Conservation (phyloP, 1,140 invertebrate species). For the Diorhabda carinulata region DNA sequence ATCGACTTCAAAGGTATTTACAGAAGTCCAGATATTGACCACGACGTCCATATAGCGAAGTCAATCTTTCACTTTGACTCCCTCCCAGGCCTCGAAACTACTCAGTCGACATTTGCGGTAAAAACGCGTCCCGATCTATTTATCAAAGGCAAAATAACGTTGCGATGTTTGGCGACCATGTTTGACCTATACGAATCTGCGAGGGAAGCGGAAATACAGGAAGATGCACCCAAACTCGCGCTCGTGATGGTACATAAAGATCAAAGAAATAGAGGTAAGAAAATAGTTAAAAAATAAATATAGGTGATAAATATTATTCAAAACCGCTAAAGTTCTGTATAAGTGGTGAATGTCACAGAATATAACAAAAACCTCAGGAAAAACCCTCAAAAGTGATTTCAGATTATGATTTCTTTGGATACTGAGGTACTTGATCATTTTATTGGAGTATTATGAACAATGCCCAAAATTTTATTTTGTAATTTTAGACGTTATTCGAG, state of each 20-base stretch:
- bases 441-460: too few relatives aligned
- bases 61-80: slow-evolving; percentile 37
- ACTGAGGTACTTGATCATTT: too few relatives aligned
- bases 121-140: slow-evolving; percentile 47
- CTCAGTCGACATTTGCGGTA: slow-evolving; percentile 43
- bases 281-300: neutral
- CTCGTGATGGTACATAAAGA: slow-evolving; percentile 49
- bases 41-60: slow-evolving; percentile 30
- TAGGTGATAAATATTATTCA: too few relatives aligned
- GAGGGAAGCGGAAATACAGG: slow-evolving; percentile 46
- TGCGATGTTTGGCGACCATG: slow-evolving; percentile 50
- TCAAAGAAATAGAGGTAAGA: slow-evolving; percentile 35
- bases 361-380: too few relatives aligned
- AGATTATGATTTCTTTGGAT: too few relatives aligned
- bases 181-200: slow-evolving; percentile 46
- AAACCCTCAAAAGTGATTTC: too few relatives aligned
- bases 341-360: too few relatives aligned
- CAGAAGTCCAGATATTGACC: neutral
- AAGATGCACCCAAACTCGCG: slow-evolving; percentile 50
- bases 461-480: too few relatives aligned
- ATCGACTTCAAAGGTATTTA: neutral
- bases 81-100: slow-evolving; percentile 46
- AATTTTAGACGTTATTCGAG: too few relatives aligned
- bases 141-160: slow-evolving; percentile 46
- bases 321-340: too few relatives aligned